Percentiles rank a stretch among this genome's conserved stretches.
Conservation (phyloP, 2,888 invertebrate species). For the Tortricodes alternella region DNA sequence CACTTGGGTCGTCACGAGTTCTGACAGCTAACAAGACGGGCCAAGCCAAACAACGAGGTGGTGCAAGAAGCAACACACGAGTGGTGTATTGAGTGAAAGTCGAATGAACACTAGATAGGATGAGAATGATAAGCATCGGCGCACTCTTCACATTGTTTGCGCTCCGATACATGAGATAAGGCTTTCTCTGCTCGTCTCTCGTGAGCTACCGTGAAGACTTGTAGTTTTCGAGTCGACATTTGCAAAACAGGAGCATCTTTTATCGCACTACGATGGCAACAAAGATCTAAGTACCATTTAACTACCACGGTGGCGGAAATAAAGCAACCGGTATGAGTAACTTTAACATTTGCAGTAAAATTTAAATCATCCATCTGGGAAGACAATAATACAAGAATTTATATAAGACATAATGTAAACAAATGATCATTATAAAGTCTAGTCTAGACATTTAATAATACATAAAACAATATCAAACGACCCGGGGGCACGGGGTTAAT, state of each 20-base stretch:
- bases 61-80: conserved; percentile 53
- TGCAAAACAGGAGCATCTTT: conserved; percentile 60
- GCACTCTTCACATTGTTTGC: conserved; percentile 77
- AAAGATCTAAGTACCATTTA: neutral
- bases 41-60: conserved; percentile 55
- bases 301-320: neutral
- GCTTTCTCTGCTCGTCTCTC: conserved; percentile 69
- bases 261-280: conserved; percentile 50
- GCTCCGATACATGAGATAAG: conserved; percentile 76
- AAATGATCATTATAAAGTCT: conserved; percentile 30
- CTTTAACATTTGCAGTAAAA: neutral
- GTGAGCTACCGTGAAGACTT: conserved; percentile 77
- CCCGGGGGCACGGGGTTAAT: conserved; percentile 52
- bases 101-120: conserved; percentile 68
- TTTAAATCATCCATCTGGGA: neutral
- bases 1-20: conserved; percentile 44
- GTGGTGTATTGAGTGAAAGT: conserved; percentile 64
- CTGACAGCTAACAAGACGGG: conserved; percentile 56
- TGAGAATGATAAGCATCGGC: conserved; percentile 71
- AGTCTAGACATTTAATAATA: conserved; percentile 27
- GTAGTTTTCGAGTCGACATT: conserved; percentile 60
- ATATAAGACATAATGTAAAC: conserved; percentile 11
- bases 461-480: conserved; percentile 43
- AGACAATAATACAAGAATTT: neutral
- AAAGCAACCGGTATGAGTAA: neutral